Base-by-base conservation (phyloP, 2,888 invertebrate genomes). In the Mimachlamys varia region DNA sequence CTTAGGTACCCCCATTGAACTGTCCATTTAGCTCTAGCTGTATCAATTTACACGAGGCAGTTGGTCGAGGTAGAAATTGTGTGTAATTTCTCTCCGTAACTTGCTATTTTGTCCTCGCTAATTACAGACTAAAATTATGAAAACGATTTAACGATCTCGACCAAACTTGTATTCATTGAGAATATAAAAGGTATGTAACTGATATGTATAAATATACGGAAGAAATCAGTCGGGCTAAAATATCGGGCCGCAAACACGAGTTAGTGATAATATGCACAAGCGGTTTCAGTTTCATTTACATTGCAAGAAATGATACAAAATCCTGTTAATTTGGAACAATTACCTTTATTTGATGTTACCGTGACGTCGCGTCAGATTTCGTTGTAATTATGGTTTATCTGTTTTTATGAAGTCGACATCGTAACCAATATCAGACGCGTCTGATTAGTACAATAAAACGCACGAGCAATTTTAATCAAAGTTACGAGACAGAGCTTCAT, bases 381-480 rank as follows among this genome's bases (percentile, higher is more conserved):
- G 33, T 33, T 76, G 76, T 76, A 76, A 76, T 76, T 76, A 76
- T 76, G 76, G 33, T 76, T 76, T 76, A 76, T 76, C 76, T 76
- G 76, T 76, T 76, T 76, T 76, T 76, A 76, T 76, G 76, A 76
- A 76, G 0, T 33, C 27, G 27, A 76, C 76, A 33, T 33, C 22
- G 76, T 33, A 76, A 76, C 76, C 76, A 76, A 76, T 76, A 76
- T 76, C 76, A 76, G 76, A 27, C 76, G 76, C 76, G 76, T 76
- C 33, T 76, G 76, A 76, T 76, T 76, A 76, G 76, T 12, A 76
- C 76, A 76, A 76, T 76, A 76, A 76, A 76, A 76, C 76, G 76
- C 76, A 76, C 27, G 33, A 76, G 76, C 33, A 76, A 76, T 76
- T 76, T 33, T 76, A 33, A 76, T 33, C 33, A 22, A 76, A 33